A percentile compares a stretch with the other conserved stretches of the same genome.
phyloP scores from a whole-genome alignment of 2,113 vertebrate species.

The Hiodon alosoides region DNA sequence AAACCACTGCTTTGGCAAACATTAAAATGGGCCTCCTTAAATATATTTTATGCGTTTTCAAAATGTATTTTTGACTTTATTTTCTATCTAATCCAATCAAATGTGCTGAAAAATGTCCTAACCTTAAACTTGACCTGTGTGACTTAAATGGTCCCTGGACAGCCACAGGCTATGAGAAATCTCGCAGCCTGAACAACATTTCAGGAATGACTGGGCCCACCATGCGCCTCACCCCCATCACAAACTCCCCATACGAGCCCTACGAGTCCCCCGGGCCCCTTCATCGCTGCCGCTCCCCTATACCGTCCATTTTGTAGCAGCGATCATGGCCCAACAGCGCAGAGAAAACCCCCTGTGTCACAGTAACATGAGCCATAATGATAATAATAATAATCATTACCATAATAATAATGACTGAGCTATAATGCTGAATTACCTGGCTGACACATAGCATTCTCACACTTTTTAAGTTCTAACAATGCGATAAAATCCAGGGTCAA shows the following conservation, averaged over 20 bases:
- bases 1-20: too few relatives aligned
- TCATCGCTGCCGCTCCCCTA: conserved; percentile 20
- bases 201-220: conserved; percentile 76
- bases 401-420: not conserved
- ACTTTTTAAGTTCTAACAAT: not conserved
- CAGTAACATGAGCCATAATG: conserved; percentile 4
- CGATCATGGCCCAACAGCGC: not conserved
- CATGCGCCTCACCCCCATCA: conserved; percentile 76
- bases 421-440: not conserved
- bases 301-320: conserved; percentile 23
- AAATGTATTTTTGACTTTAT: too few relatives aligned
- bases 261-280: conserved; percentile 49
- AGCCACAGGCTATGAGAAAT: conserved; percentile 84
- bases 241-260: conserved; percentile 48
- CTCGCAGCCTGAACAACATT: conserved; percentile 89
- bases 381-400: conserved; percentile 15
- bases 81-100: too few relatives aligned
- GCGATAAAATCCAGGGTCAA: not conserved
- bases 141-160: not conserved
- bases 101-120: too few relatives aligned
- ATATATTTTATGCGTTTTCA: too few relatives aligned
- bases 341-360: conserved; percentile 1
- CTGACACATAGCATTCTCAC: not conserved
- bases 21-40: too few relatives aligned
- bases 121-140: too few relatives aligned